These are phyloP conservation scores for Malurus elegans DNA, from an alignment of 2,113 vertebrate species.

Conservation along the genomic window DNA sequence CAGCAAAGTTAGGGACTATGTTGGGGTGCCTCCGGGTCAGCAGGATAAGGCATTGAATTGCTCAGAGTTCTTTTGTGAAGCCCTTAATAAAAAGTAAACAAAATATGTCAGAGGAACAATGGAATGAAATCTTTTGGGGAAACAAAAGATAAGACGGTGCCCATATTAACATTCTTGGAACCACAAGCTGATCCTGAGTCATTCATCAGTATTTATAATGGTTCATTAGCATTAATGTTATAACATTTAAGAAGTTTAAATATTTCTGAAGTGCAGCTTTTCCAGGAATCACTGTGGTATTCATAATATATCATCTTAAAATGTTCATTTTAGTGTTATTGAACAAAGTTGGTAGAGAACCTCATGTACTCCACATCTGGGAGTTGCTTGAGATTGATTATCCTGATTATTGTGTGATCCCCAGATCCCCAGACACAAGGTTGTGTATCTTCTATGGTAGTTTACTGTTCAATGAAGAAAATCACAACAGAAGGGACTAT, in stretches of 20 bases:
- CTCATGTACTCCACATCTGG: not conserved
- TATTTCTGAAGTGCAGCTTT: not conserved
- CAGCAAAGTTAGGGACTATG: not conserved
- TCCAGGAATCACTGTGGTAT: not conserved
- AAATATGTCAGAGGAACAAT: not conserved
- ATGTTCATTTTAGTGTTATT: not conserved
- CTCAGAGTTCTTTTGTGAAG: not conserved
- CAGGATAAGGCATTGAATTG: not conserved
- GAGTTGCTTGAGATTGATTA: not conserved
- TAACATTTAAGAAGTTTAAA: not conserved
- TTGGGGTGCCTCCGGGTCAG: not conserved
- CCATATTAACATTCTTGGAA: not conserved
- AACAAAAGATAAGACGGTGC: not conserved
- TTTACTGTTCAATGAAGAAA: not conserved
- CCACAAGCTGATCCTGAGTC: not conserved
- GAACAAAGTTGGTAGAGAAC: not conserved
- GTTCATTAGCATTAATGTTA: not conserved
- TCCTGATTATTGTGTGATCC: not conserved
- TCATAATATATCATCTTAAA: not conserved
- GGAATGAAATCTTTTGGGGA: not conserved
- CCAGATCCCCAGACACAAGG: not conserved
- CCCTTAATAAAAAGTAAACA: not conserved
- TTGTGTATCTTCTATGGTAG: not conserved
- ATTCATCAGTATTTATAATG: not conserved
- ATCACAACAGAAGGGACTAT: not conserved